phyloP scores from a whole-genome alignment of 2,888 invertebrate genomes.

The Sipha maydis region DNA sequence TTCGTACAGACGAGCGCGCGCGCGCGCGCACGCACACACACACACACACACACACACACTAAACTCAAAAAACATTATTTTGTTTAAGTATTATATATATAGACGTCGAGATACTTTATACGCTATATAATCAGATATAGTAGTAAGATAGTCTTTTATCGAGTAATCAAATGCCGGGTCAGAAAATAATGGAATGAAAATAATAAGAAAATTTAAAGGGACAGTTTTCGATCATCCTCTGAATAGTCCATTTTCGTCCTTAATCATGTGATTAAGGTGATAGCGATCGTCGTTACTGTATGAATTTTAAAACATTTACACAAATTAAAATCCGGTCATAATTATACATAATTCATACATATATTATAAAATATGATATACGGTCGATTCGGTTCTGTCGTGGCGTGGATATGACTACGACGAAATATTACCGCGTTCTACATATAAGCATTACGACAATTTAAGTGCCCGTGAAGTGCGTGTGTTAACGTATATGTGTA shows the following conservation, averaged over 20 bases:
- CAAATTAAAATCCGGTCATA: background rate
- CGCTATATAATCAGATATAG: no score
- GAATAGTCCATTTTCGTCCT: background rate
- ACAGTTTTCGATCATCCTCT: background rate
- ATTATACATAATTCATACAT: background rate
- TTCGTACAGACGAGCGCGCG: background rate
- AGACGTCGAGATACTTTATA: background rate
- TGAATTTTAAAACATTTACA: background rate
- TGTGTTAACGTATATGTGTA: no score
- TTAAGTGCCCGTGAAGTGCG: background rate
- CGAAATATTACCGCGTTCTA: background rate
- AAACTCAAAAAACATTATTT: background rate
- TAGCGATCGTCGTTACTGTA: background rate
- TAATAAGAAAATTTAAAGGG: slow-evolving; percentile 3
- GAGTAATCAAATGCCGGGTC: background rate
- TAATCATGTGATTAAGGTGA: background rate
- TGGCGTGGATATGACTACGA: background rate
- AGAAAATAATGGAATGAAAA: background rate
- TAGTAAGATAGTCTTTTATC: background rate
- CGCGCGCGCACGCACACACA: background rate
- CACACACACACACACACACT: background rate
- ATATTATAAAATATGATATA: background rate
- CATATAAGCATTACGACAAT: background rate
- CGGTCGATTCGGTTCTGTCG: background rate
- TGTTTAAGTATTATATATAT: background rate